These are phyloP conservation scores for Linurgus olivaceus DNA, from an alignment of 2,797 vertebrate genomes.

Conservation along the genomic window DNA sequence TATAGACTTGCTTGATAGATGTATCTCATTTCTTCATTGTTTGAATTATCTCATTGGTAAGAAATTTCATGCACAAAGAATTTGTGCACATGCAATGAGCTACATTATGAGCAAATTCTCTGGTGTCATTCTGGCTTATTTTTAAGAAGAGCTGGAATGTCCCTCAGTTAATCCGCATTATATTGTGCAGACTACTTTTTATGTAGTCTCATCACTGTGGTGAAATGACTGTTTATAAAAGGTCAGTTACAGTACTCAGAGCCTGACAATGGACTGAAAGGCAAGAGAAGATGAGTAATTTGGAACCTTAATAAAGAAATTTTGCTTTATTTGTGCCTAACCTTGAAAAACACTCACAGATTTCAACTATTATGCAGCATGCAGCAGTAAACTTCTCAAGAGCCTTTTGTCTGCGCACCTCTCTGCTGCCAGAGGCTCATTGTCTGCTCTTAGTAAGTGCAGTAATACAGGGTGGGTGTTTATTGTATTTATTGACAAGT, in stretches of 20 bases:
- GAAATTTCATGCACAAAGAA: constrained; percentile 20
- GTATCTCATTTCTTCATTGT: constrained; percentile 13
- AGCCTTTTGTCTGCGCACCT: constrained; percentile 57
- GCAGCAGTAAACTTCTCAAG: constrained; percentile 53
- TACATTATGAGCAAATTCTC: constrained; percentile 44
- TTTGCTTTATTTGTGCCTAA: constrained; percentile 60
- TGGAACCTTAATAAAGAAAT: constrained; percentile 47
- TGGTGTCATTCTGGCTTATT: constrained; percentile 29
- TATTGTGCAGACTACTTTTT: constrained; percentile 34
- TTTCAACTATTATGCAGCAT: constrained; percentile 18
- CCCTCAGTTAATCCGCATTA: constrained; percentile 60
- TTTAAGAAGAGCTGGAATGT: constrained; percentile 46
- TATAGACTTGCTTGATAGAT: not conserved
- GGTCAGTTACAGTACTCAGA: constrained; percentile 57
- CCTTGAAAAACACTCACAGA: constrained; percentile 58
- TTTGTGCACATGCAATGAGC: not conserved
- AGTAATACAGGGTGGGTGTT: constrained; percentile 2
- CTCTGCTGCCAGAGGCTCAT: not conserved
- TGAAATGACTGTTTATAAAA: constrained; percentile 68
- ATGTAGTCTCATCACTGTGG: constrained; percentile 38
- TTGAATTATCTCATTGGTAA: constrained; percentile 40
- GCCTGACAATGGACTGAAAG: constrained; percentile 52
- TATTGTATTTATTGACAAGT: constrained; percentile 38
- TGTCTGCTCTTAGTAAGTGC: constrained; percentile 20
- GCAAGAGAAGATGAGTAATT: constrained; percentile 56